Base-by-base conservation (phyloP, 2,888 invertebrate genomes). In the Drosophila koepferae region DNA sequence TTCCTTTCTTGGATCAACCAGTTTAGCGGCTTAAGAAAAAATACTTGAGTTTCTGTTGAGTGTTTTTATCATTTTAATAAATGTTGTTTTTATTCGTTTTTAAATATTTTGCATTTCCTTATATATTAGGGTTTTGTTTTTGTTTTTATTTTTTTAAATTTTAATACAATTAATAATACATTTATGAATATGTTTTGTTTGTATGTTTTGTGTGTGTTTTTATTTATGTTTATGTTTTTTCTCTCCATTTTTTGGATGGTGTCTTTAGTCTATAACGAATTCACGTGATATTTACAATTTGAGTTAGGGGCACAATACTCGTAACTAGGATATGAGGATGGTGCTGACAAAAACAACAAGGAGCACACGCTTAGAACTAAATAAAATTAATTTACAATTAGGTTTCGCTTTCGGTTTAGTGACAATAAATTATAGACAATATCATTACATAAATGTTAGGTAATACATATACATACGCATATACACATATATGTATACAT, bases 131-230 rank as follows among this genome's bases (percentile, higher is more conserved):
- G 66, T 63, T 69, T 82, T 62, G 38, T 73, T 77, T 63, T 20
- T 70, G 6, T 28, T 28, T 28, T 23, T 23, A 3, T 23, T 23
- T 23, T 23, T 77, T 72, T 63, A 61, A 67, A 67, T 65, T 82
- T 81, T 73, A 85, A 82, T 85, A 86, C 76, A 84, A 85, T 86
- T 85, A 85, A 86, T 86, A 87, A 87, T 85, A 85, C 78, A 82
- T 78, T 82, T 78, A 84, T 70, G 72, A 69, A 85, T 76, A 66
- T 77, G 77, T 61, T 64, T 55, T 71, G 60, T 77, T 49, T 71
- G 56, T 62, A 34, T 63, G 51, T 62, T 40, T 38, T 63, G 55
- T 70, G 34, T 64, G 54, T 54, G 36, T 56, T 60, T 58, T 63
- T 62, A 68, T 66, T 55, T 68, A 38, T 58, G 60, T 36, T 43